Evolutionary conservation across 2,797 vertebrate genomes (phyloP).

Genomic region (Lagodon rhomboides): DNA sequence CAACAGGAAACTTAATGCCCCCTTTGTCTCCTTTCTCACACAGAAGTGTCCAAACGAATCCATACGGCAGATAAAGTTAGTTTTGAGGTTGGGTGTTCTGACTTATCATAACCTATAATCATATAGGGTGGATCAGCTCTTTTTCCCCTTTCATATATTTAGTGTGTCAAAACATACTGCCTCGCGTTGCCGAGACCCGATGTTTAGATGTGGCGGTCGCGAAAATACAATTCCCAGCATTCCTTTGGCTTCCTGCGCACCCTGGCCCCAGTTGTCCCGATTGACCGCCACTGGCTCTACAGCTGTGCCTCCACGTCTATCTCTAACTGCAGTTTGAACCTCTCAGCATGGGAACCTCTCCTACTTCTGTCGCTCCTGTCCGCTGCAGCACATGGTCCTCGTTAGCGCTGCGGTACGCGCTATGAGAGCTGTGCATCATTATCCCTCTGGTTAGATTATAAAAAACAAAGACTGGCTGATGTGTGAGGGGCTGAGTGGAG

Average conservation of each 20-base stretch:
- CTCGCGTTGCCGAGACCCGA: conserved; percentile 58
- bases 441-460: conserved; percentile 59
- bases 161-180: conserved; percentile 78
- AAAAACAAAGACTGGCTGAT: conserved; percentile 70
- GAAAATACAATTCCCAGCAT: conserved; percentile 78
- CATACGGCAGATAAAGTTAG: conserved; percentile 46
- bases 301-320: conserved; percentile 1
- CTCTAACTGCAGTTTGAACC: neutral
- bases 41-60: conserved; percentile 17
- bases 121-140: conserved; percentile 80
- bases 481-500: conserved; percentile 57
- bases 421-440: conserved; percentile 63
- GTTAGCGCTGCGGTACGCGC: conserved; percentile 64
- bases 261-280: conserved; percentile 43
- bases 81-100: conserved; percentile 55
- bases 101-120: conserved; percentile 79
- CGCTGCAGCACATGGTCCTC: conserved; percentile 69
- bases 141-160: conserved; percentile 80
- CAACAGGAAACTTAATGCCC: neutral
- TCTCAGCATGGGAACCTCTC: conserved; percentile 48
- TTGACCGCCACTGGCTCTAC: conserved; percentile 19
- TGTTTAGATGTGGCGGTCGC: conserved; percentile 73
- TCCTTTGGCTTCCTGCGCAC: conserved; percentile 77
- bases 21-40: conserved; percentile 9
- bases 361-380: conserved; percentile 48